These are phyloP conservation scores for Melipona quadrifasciata DNA, from an alignment of 1,140 invertebrate genomes.

Conservation along the genomic window DNA sequence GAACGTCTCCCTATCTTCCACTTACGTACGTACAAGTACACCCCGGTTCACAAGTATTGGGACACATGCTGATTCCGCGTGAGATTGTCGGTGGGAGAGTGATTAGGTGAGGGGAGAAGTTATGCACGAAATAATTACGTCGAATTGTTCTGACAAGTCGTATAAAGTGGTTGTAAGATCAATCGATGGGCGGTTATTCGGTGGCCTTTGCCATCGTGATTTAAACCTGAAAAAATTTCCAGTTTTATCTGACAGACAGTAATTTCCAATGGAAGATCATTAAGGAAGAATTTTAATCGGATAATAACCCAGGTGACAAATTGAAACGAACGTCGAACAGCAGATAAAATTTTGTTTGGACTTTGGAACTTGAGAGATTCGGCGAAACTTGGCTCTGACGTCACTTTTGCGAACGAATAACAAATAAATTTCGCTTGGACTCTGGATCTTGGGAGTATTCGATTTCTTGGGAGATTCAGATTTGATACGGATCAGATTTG, in stretches of 20 bases:
- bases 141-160: too few species aligned
- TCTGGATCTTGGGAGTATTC: too few species aligned
- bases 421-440: not conserved
- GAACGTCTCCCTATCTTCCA: slow-evolving; percentile 12
- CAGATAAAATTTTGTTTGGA: not conserved
- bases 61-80: not conserved
- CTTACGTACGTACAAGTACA: not conserved
- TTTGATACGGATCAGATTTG: too few species aligned
- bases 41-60: not conserved
- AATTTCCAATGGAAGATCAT: not conserved
- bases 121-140: not conserved
- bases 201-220: not conserved
- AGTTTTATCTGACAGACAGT: not conserved
- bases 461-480: not conserved
- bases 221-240: not conserved
- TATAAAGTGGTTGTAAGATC: not conserved
- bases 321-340: not conserved
- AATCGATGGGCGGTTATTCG: not conserved
- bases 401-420: not conserved
- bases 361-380: not conserved
- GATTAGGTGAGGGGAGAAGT: not conserved
- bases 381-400: too few species aligned
- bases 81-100: not conserved
- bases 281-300: not conserved
- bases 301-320: not conserved